Evolutionary conservation across 2,113 vertebrate species (phyloP).

Genomic region (Archilochus colubris): DNA sequence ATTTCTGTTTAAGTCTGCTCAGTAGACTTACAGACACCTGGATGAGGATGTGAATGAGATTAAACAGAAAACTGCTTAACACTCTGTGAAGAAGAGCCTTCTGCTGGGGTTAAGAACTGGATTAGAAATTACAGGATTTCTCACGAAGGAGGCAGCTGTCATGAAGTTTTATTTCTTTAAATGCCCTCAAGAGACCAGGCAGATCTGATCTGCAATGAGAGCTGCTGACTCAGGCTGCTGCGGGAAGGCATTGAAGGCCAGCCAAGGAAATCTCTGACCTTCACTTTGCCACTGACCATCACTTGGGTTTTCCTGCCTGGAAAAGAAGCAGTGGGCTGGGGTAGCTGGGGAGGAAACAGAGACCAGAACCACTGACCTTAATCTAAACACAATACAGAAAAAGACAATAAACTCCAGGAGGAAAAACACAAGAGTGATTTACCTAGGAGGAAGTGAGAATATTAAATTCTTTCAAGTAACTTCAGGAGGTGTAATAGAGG

Average conservation of each 20-base stretch:
- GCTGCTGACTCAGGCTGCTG: slow-evolving; percentile 38
- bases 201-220: background rate
- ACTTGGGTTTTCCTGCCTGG: slow-evolving; percentile 51
- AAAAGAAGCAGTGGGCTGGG: background rate
- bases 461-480: slow-evolving; percentile 62
- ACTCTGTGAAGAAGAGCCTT: background rate
- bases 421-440: slow-evolving; percentile 34
- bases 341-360: slow-evolving; percentile 42
- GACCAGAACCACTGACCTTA: slow-evolving; percentile 42
- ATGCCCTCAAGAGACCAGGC: background rate
- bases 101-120: background rate
- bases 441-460: slow-evolving; percentile 51
- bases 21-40: background rate
- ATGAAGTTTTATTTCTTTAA: background rate
- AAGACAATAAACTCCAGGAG: slow-evolving; percentile 48
- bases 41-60: background rate
- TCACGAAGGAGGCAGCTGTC: background rate
- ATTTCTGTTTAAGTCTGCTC: background rate
- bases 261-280: slow-evolving; percentile 55
- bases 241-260: background rate
- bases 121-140: background rate
- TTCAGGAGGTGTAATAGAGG: slow-evolving; percentile 42
- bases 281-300: background rate
- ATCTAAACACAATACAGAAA: slow-evolving; percentile 44
- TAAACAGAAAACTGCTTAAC: background rate